Base-by-base conservation (phyloP, 2,797 vertebrate genomes). In the Chaetophractus vellerosus region DNA sequence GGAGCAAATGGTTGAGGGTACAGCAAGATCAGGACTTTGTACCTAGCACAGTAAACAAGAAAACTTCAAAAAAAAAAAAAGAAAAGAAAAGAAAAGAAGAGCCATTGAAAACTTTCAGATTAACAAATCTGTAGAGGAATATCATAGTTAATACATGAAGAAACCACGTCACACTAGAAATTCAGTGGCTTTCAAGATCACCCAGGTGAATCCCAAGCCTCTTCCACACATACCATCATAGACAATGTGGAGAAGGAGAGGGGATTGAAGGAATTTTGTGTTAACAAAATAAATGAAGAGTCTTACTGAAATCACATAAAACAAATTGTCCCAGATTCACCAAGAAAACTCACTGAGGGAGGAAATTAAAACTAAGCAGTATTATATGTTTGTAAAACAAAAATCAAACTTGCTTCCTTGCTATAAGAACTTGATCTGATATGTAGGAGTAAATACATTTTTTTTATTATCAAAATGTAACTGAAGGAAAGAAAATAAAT, bases 381-480 rank as follows among this genome's bases (percentile, higher is more conserved):
- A 96, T 71, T 57, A 68, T 24, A n/a, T 28, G 24, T 50, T 66
- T 31, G 16, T 63, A 52, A 36, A 92, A 85, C n/a, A 33, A 84
- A 80, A 86, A 45, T 83, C 52, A 50, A 86, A 91, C 52, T 11
- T 71, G 21, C 71, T 33, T 36, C 41, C 71, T 71, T 88, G 38
- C 15, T 88, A 6, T 10, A 71, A 72, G 50, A 92, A 95, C 91
- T 80, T 55, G 12, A 85, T 90, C 28, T 59, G 33, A 50, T 74
- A 8, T 15, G 10, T 63, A 69, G n/a, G 55, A 87, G 55, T 64
- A 26, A 38, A 61, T 59, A 36, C 50, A 2, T 52, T 52, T 52
- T 52, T 55, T 55, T 86, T 88, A 72, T 69, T 52, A 57, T 66
- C 52, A 33, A 79, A 75, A 72, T 63, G 3, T 64, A 94, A 95